Percentiles rank a stretch among this genome's conserved stretches.
Evolutionary conservation across 2,113 vertebrate species (phyloP).

Genomic region (Takifugu flavidus): DNA sequence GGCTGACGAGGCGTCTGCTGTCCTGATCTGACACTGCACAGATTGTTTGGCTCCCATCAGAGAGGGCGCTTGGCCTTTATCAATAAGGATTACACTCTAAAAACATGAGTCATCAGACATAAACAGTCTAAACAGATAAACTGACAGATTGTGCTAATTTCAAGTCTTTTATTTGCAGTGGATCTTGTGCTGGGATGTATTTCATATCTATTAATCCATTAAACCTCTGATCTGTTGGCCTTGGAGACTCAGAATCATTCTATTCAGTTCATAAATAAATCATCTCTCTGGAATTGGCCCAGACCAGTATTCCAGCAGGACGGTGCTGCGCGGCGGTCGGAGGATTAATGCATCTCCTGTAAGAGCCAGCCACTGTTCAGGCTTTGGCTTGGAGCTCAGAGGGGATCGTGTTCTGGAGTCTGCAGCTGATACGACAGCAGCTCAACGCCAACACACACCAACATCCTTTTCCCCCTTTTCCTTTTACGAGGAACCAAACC

Average conservation of each 20-base stretch:
- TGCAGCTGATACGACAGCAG: conserved; percentile 34
- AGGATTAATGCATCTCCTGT: conserved; percentile 27
- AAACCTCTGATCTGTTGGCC: conserved; percentile 5
- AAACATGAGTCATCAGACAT: conserved; percentile 19
- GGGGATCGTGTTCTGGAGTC: conserved; percentile 53
- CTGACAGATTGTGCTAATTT: conserved; percentile 8
- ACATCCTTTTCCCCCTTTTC: background rate
- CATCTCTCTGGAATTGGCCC: conserved; percentile 6
- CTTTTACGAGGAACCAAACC: background rate
- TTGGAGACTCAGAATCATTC: conserved; percentile 19
- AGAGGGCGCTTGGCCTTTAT: conserved; percentile 27
- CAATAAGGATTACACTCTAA: conserved; percentile 34
- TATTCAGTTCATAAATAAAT: conserved; percentile 28
- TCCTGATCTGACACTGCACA: conserved; percentile 21
- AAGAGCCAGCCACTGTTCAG: conserved; percentile 43
- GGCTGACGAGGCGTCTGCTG: conserved; percentile 33
- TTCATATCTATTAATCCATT: conserved; percentile 7
- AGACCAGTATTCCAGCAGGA: conserved; percentile 29
- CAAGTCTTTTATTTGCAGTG: conserved; percentile 6
- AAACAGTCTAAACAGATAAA: conserved; percentile 11
- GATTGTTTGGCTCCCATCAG: conserved; percentile 17
- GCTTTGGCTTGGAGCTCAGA: conserved; percentile 46
- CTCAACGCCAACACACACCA: background rate
- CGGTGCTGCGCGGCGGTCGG: conserved; percentile 19
- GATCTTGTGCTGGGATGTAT: background rate